Evolutionary conservation across 2,888 invertebrate species (phyloP), one percentile per base, ranked within the genome.

Genomic region (Agrotis segetum): DNA sequence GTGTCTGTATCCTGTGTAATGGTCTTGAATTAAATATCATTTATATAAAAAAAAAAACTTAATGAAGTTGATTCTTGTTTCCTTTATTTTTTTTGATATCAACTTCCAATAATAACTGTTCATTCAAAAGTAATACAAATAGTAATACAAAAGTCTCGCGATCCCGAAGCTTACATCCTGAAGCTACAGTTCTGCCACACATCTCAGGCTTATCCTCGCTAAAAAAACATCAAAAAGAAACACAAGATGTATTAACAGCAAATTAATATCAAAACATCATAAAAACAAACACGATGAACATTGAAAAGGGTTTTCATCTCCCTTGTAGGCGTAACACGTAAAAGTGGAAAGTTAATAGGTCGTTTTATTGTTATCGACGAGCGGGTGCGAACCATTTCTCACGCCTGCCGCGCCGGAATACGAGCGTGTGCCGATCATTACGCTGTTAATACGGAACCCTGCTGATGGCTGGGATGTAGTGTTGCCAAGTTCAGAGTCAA

Each of bases 361-460:
- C 90, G 94, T 93, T 95, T 95, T 92, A 94, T 95, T 94, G 91
- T 92, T 92, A 92, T 90, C 86, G 89, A 77, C 79, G 85, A 87
- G 74, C 79, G 75, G 80, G 70, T 77, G 82, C 74, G 81, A 77
- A 83, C 78, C 86, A 79, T 82, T 84, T 88, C 85, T 86, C 89
- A 74, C 70, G 71, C 68, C 64, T 11, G 40, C 40, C 40, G 40
- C 40, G 62, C 11, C 70, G 67, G 77, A 81, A 73, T 73, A 71
- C 84, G 72, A 82, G 90, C 92, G 93, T 91, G 94, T 92, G 94
- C 91, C 92, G 87, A 84, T 90, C 92, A 92, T 95, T 94, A 93
- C 87, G 87, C 90, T 83, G 91, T 92, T 92, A 89, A 89, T 84
- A 66, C 73, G 75, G 77, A 40, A 65, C 76, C 85, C 79, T 82